Percentiles rank a stretch among this genome's conserved stretches.
Evolutionary conservation across 2,888 invertebrate species (phyloP).

Genomic region (Sinhomidia bicolor): DNA sequence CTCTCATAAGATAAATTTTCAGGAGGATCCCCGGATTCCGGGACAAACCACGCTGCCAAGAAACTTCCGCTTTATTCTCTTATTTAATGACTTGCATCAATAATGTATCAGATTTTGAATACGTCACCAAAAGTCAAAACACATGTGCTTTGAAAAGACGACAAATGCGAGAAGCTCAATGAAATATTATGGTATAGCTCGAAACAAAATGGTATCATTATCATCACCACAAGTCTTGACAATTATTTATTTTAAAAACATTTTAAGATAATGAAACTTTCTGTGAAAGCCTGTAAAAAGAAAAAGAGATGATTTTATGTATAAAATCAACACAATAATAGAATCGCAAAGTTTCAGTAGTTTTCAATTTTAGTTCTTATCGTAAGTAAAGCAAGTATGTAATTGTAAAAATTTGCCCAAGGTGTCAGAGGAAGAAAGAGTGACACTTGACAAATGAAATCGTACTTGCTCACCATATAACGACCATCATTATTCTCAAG

Average conservation of each 20-base stretch:
- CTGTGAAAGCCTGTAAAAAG: not conserved
- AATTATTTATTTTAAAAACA: not conserved
- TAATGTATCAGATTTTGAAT: not conserved
- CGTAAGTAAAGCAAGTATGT: not conserved
- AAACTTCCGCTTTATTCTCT: conserved; percentile 34
- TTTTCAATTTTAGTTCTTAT: too few species aligned
- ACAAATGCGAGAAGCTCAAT: too few species aligned
- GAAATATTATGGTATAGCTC: too few species aligned
- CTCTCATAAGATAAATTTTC: conserved; percentile 51
- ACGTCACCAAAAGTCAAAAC: too few species aligned
- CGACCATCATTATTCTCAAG: conserved; percentile 45
- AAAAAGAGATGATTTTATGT: not conserved
- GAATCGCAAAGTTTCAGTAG: too few species aligned
- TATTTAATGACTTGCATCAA: not conserved
- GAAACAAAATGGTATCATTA: not conserved
- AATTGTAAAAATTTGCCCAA: not conserved
- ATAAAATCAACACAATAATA: not conserved
- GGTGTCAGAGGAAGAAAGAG: conserved; percentile 37
- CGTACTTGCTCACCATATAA: conserved; percentile 53
- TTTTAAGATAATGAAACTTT: not conserved
- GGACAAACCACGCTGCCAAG: conserved; percentile 34
- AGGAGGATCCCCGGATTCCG: conserved; percentile 54
- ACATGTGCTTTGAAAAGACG: too few species aligned
- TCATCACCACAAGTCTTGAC: not conserved
- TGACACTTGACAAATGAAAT: conserved; percentile 68